Evolutionary conservation across 2,797 vertebrate species (phyloP), one percentile per base, ranked within the genome.

Genomic region (Tauraco hartlaubi): DNA sequence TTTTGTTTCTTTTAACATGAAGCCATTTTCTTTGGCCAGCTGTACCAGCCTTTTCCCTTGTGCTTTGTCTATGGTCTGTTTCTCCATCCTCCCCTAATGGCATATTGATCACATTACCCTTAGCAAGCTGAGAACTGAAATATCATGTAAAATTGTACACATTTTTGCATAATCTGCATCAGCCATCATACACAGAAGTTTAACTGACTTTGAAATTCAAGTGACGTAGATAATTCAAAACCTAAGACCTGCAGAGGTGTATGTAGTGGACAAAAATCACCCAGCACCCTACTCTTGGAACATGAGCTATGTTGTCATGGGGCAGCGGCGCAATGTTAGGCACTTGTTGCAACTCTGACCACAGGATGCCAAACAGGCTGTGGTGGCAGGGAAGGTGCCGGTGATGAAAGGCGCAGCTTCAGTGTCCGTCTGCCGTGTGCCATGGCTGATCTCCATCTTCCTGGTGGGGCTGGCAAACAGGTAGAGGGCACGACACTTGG

Each of bases 361-460:
- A 7, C 13, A 3, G 4, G 15, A 5, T 11, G 48, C 6, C 0
- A 43, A 56, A 9, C 5, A 23, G 41, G 44, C 69, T 39, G 33
- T 0, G 0, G 44, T 46, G 66, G 20, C 59, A 43, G 68, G 17
- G 9, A 76, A 37, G 46, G n/a, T 62, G 18, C 62, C 2, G 1
- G 5, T 20, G 13, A 4, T 10, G 68, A 28, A 41, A 43, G 29
- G 14, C 33, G 3, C 17, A 13, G 12, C 31, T 74, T 56, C 61
- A 20, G 39, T 39, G 35, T 28, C 12, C 5, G 7, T 12, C 35
- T 26, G n/a, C 16, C 4, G 0, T 3, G 5, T 43, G 61, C 39
- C 8, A 9, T 31, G 15, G 11, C 51, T 41, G 49, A n/a, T 58
- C 18, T 81, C 59, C 83, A 15, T 62, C 74, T 73, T 81, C 59